These are phyloP conservation scores for Pedetes capensis DNA, from an alignment of 2,113 vertebrate genomes.

Conservation along the genomic window DNA sequence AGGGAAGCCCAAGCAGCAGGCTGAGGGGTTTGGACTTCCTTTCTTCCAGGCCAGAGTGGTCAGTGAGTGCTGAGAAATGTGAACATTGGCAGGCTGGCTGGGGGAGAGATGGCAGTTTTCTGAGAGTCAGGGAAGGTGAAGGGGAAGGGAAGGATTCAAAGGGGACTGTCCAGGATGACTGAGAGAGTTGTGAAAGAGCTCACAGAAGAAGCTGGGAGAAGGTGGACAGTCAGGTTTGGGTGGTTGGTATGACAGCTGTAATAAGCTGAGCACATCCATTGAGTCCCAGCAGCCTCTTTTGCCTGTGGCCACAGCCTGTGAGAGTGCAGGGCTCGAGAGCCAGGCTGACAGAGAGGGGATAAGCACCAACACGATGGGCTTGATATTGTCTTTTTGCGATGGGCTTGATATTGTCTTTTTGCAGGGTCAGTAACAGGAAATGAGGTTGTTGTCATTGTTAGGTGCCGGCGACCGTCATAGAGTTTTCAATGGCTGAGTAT, in stretches of 20 bases:
- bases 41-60: background rate
- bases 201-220: no score
- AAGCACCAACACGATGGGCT: background rate
- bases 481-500: no score
- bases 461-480: no score
- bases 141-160: no score
- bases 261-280: accelerated
- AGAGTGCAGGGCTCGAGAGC: accelerated
- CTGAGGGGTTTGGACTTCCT: background rate
- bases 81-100: accelerated
- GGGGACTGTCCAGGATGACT: no score
- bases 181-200: no score
- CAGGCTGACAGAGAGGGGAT: background rate
- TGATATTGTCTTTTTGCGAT: background rate
- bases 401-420: no score
- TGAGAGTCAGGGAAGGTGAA: background rate
- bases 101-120: background rate
- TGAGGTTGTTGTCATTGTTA: no score
- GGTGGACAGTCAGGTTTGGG: background rate
- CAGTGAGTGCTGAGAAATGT: background rate
- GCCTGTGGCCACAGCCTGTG: background rate
- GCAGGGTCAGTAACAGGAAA: no score
- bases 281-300: background rate
- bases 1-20: background rate
- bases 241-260: no score